A percentile compares a stretch with the other conserved stretches of the same genome.
These are phyloP conservation scores for Parotia lawesii DNA, from an alignment of 2,113 vertebrate genomes.

Conservation along the genomic window DNA sequence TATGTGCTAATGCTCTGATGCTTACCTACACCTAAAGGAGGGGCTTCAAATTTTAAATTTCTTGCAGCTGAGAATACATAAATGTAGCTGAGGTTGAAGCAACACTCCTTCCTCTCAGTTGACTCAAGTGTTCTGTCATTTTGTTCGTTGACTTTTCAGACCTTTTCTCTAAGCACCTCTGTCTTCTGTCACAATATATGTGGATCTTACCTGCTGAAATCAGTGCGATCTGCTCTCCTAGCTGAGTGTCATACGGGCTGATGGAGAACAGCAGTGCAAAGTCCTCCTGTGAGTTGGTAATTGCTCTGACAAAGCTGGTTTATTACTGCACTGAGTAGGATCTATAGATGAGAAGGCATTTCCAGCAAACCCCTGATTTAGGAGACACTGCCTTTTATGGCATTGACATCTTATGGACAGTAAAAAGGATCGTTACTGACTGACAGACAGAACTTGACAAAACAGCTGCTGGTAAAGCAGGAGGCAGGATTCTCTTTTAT, in stretches of 20 bases:
- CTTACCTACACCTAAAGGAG: neutral
- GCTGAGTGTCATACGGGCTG: neutral
- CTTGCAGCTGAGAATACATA: neutral
- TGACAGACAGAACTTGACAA: neutral
- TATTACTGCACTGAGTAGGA: neutral
- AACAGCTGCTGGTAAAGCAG: neutral
- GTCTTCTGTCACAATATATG: neutral
- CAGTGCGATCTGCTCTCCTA: neutral
- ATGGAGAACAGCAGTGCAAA: neutral
- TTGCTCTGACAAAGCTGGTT: neutral
- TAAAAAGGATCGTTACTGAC: neutral
- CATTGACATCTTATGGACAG: neutral
- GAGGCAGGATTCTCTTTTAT: neutral
- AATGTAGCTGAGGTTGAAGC: neutral
- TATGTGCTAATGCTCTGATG: neutral
- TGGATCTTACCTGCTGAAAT: neutral
- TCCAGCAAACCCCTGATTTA: neutral
- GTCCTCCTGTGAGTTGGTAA: neutral
- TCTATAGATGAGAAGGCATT: neutral
- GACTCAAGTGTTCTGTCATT: neutral
- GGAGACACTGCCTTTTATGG: neutral
- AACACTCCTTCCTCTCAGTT: neutral
- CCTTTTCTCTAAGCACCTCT: neutral
- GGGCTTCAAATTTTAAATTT: neutral
- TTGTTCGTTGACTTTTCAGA: neutral